Evolutionary conservation across 2,113 vertebrate species (phyloP).

Genomic region (Aegypius monachus): DNA sequence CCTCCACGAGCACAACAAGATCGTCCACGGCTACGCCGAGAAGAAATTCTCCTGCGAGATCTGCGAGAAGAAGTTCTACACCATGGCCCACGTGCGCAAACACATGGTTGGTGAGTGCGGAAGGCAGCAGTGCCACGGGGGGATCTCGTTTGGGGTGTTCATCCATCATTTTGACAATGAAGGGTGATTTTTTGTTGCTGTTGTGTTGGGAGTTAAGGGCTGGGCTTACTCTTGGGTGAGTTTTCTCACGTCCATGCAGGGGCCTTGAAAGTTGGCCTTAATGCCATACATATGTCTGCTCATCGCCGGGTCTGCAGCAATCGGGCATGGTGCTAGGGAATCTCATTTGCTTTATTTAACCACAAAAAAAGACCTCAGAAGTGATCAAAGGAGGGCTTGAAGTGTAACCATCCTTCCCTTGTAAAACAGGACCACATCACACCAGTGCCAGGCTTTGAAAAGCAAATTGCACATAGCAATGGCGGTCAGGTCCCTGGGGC

Average conservation of each 20-base stretch:
- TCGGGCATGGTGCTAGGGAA: rapidly evolving
- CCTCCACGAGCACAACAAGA: slow-evolving; percentile 92
- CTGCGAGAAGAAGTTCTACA: slow-evolving; percentile 97
- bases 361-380: background rate
- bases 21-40: slow-evolving; percentile 90
- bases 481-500: rapidly evolving
- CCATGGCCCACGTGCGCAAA: slow-evolving; percentile 96
- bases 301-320: background rate
- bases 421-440: background rate
- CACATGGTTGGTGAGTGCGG: slow-evolving; percentile 95
- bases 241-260: rapidly evolving
- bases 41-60: slow-evolving; percentile 97
- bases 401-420: background rate
- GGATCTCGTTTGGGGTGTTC: background rate
- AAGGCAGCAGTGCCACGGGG: rapidly evolving
- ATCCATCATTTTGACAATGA: rapidly evolving
- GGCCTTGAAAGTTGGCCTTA: background rate
- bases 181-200: background rate
- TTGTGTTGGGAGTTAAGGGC: background rate
- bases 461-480: background rate
- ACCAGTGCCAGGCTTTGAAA: background rate
- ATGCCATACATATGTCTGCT: background rate
- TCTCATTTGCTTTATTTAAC: background rate
- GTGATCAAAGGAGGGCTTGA: background rate
- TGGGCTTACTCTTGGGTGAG: background rate